phyloP scores from a whole-genome alignment of 1,140 invertebrate genomes.

The Zaprionus vittiger region DNA sequence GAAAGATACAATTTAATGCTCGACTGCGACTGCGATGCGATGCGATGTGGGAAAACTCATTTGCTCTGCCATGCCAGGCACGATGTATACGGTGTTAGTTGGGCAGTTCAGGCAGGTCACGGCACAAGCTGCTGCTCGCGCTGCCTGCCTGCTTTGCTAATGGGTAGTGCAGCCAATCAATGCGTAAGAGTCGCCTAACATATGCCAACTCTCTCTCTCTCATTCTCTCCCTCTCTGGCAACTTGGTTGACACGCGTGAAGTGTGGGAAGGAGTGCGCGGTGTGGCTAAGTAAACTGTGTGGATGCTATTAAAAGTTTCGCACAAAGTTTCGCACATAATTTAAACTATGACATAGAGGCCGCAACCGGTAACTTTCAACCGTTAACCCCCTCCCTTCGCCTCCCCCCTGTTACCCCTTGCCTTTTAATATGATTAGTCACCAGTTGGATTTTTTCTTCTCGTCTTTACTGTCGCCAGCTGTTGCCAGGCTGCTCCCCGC shows the following conservation, averaged over 20 bases:
- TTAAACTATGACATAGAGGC: conserved; percentile 76
- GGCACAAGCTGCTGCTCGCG: conserved; percentile 12
- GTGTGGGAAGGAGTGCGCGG: no score
- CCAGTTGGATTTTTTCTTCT: conserved; percentile 32
- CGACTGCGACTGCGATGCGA: conserved; percentile 58
- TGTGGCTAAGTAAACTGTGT: conserved; percentile 8
- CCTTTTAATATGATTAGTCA: conserved; percentile 65
- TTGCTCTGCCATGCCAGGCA: conserved; percentile 61
- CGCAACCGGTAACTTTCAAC: conserved; percentile 37
- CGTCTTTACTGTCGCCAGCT: conserved; percentile 8
- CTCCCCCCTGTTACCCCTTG: background rate
- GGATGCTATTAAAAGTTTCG: conserved; percentile 77
- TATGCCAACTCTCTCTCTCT: conserved; percentile 49
- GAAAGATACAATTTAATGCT: conserved; percentile 79
- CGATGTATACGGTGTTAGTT: conserved; percentile 43
- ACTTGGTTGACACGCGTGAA: no score
- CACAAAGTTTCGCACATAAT: conserved; percentile 76
- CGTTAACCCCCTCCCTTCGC: background rate
- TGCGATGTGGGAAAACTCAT: conserved; percentile 58
- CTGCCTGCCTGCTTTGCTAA: conserved; percentile 20
- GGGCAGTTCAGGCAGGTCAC: conserved; percentile 29
- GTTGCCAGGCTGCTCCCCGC: conserved; percentile 9
- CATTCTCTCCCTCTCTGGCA: no score
- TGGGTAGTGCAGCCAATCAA: conserved; percentile 71
- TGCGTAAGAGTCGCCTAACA: conserved; percentile 60